A percentile compares a stretch with the other conserved stretches of the same genome.
These are phyloP conservation scores for Conus ventricosus DNA, from an alignment of 1,140 invertebrate genomes.

Conservation along the genomic window DNA sequence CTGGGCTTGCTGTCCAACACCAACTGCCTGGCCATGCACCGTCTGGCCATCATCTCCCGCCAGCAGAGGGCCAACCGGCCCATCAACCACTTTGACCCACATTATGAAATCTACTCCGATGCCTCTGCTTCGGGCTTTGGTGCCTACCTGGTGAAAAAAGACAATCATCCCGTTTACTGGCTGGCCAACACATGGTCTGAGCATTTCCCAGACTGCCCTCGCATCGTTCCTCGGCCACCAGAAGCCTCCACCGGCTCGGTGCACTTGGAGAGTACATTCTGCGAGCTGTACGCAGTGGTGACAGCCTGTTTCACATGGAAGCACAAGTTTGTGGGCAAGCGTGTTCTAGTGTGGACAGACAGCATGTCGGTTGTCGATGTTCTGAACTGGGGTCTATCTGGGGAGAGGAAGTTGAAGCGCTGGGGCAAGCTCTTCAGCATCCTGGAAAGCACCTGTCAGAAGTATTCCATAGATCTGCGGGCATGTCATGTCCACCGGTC, in stretches of 20 bases:
- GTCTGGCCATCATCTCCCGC: neutral
- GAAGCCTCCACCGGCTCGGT: neutral
- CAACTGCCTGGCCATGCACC: conserved; percentile 23
- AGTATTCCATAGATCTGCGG: conserved; percentile 46
- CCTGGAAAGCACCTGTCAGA: conserved; percentile 43
- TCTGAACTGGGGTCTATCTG: conserved; percentile 45
- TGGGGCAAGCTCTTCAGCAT: conserved; percentile 40
- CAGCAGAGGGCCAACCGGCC: neutral
- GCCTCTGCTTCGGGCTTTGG: conserved; percentile 58
- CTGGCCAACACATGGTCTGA: conserved; percentile 47
- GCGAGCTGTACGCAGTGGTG: conserved; percentile 55
- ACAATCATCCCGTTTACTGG: conserved; percentile 43
- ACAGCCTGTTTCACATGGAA: conserved; percentile 60
- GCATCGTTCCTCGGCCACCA: neutral
- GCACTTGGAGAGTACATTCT: conserved; percentile 36
- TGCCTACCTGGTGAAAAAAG: conserved; percentile 51
- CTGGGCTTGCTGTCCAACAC: conserved; percentile 36
- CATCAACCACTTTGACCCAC: conserved; percentile 39
- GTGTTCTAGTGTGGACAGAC: conserved; percentile 54
- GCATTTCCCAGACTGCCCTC: conserved; percentile 20
- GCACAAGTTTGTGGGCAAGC: conserved; percentile 56
- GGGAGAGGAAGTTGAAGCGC: neutral
- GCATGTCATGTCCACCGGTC: conserved; percentile 48
- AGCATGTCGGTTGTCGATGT: conserved; percentile 42
- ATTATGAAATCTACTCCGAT: conserved; percentile 56